phyloP scores from a whole-genome alignment of 2,888 invertebrate species.

The Acanthosepion pharaonis region DNA sequence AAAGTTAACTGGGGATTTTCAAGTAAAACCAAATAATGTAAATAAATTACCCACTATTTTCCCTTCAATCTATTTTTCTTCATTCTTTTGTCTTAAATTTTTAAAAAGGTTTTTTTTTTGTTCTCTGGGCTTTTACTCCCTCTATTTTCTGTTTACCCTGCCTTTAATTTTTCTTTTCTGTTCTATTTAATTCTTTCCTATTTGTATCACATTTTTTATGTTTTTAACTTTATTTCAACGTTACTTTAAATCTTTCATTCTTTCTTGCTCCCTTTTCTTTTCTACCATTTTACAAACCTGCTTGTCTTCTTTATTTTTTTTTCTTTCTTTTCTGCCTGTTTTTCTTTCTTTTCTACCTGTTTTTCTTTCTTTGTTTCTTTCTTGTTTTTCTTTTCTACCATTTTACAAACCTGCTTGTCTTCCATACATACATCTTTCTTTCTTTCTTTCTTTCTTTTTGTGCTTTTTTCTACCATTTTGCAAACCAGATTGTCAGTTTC shows the following conservation, averaged over 20 bases:
- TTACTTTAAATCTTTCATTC: neutral
- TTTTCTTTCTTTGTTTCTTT: too few species aligned
- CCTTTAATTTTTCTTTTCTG: neutral
- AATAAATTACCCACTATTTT: neutral
- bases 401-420: neutral
- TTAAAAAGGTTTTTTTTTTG: neutral
- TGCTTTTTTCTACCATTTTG: neutral
- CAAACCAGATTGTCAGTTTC: too few species aligned
- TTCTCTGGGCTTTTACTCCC: neutral
- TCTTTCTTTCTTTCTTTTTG: neutral
- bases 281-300: neutral
- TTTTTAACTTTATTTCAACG: too few species aligned
- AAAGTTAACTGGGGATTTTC: slow-evolving; percentile 20
- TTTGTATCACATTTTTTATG: neutral
- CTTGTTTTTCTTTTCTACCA: neutral
- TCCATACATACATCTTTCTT: neutral
- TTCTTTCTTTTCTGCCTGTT: too few species aligned
- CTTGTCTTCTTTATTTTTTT: neutral
- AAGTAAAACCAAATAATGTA: neutral
- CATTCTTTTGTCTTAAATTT: neutral
- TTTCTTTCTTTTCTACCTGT: too few species aligned
- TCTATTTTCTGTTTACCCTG: neutral
- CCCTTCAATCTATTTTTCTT: neutral
- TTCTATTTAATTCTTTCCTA: neutral
- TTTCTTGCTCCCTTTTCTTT: neutral